These are phyloP conservation scores for Tetramorium bicarinatum DNA, from an alignment of 2,888 invertebrate genomes.

Conservation along the genomic window DNA sequence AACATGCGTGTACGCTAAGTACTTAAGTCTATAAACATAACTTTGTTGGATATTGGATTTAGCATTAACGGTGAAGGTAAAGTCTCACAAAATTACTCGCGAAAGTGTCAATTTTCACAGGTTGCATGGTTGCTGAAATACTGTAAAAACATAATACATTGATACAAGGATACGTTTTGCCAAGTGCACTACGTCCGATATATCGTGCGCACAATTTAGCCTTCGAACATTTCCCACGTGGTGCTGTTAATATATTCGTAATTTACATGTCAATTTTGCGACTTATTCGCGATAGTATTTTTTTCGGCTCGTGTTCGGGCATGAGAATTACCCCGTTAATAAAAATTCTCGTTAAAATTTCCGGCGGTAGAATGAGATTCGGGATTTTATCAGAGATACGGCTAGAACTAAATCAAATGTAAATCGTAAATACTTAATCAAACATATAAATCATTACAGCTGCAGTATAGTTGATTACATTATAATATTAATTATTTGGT, in stretches of 20 bases:
- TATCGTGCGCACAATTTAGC: constrained; percentile 29
- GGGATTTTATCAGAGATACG: not conserved
- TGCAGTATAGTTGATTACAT: not conserved
- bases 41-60: constrained; percentile 46
- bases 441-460: constrained; percentile 26
- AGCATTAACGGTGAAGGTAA: constrained; percentile 28
- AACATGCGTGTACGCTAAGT: constrained; percentile 21
- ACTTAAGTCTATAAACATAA: constrained; percentile 41
- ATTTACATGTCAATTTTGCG: constrained; percentile 49
- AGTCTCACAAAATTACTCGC: constrained; percentile 37
- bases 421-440: constrained; percentile 40
- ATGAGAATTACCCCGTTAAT: constrained; percentile 42
- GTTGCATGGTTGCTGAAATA: not conserved
- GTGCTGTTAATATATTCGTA: constrained; percentile 35
- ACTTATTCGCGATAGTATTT: constrained; percentile 36
- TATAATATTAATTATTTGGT: constrained; percentile 18
- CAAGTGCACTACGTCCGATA: constrained; percentile 5
- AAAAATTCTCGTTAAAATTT: constrained; percentile 51
- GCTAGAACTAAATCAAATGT: constrained; percentile 23
- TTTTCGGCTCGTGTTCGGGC: constrained; percentile 34
- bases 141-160: constrained; percentile 17
- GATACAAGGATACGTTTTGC: constrained; percentile 25
- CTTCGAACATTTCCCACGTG: constrained; percentile 24
- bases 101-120: constrained; percentile 43
- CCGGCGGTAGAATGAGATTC: constrained; percentile 7